These are phyloP conservation scores for Mythimna albipuncta DNA, from an alignment of 2,888 invertebrate genomes.

Conservation along the genomic window DNA sequence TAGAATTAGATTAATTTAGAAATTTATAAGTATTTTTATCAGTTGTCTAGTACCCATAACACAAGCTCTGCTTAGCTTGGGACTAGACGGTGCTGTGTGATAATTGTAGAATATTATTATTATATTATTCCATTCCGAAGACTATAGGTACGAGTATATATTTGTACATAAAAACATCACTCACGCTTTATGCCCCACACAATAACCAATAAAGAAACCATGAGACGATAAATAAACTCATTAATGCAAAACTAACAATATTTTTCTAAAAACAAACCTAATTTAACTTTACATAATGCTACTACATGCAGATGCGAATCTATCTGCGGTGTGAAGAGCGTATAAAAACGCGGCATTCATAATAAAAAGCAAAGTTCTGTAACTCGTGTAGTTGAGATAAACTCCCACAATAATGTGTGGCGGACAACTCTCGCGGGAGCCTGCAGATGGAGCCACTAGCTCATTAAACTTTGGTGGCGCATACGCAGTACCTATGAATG, in stretches of 20 bases:
- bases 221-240: neutral
- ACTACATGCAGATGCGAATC: conserved; percentile 20
- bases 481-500: neutral
- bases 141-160: neutral
- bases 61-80: no score
- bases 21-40: no score
- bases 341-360: conserved; percentile 34
- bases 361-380: conserved; percentile 54
- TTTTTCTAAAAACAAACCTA: conserved; percentile 33
- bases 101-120: no score
- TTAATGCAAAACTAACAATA: neutral
- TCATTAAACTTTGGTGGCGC: conserved; percentile 54
- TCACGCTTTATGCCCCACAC: neutral
- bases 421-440: conserved; percentile 40
- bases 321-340: conserved; percentile 25
- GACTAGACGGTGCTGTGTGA: no score
- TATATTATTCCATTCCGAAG: neutral
- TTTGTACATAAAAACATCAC: neutral
- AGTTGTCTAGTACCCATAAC: no score
- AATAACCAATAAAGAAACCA: neutral
- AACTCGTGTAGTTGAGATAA: conserved; percentile 41
- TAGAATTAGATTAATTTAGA: no score
- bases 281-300: conserved; percentile 42
- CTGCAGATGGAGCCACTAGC: conserved; percentile 19
- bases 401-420: conserved; percentile 39